phyloP scores from a whole-genome alignment of 2,113 vertebrate genomes.

The Scopus umbretta region DNA sequence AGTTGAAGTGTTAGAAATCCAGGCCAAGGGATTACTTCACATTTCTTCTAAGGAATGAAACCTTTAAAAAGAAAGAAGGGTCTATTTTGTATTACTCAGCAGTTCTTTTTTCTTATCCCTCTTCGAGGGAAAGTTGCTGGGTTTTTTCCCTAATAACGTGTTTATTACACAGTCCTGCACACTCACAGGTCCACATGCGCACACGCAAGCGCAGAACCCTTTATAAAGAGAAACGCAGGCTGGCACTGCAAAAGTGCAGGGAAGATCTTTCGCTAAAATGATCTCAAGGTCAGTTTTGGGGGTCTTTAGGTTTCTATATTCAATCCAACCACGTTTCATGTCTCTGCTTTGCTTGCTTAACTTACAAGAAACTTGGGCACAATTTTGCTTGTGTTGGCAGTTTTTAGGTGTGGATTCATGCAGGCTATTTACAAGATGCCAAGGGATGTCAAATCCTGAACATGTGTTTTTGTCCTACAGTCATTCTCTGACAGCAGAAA shows the following conservation, averaged over 20 bases:
- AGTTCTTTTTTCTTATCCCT: constrained; percentile 1
- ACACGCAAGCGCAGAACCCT: background rate
- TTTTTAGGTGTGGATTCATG: constrained; percentile 78
- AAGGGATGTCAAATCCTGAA: constrained; percentile 77
- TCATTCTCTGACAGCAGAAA: constrained; percentile 77
- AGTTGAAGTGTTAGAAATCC: constrained; percentile 18
- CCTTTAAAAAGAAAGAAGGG: background rate
- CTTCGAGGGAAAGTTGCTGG: background rate
- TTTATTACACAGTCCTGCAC: constrained; percentile 23
- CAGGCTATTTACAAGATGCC: constrained; percentile 81
- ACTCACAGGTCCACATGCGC: background rate
- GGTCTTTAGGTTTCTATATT: constrained; percentile 74
- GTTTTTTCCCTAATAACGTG: background rate
- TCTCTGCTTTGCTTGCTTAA: constrained; percentile 77
- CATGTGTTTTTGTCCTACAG: constrained; percentile 74
- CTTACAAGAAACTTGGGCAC: constrained; percentile 77
- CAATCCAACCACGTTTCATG: constrained; percentile 72
- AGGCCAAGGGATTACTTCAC: constrained; percentile 16
- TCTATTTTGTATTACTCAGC: constrained; percentile 60
- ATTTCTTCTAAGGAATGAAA: constrained; percentile 8
- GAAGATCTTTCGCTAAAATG: constrained; percentile 66
- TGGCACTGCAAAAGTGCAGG: constrained; percentile 33
- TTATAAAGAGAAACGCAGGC: constrained; percentile 22
- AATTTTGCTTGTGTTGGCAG: constrained; percentile 77
- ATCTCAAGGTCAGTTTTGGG: constrained; percentile 71